Conservation (phyloP, 2,113 vertebrate species). For the Psettodes erumei region DNA sequence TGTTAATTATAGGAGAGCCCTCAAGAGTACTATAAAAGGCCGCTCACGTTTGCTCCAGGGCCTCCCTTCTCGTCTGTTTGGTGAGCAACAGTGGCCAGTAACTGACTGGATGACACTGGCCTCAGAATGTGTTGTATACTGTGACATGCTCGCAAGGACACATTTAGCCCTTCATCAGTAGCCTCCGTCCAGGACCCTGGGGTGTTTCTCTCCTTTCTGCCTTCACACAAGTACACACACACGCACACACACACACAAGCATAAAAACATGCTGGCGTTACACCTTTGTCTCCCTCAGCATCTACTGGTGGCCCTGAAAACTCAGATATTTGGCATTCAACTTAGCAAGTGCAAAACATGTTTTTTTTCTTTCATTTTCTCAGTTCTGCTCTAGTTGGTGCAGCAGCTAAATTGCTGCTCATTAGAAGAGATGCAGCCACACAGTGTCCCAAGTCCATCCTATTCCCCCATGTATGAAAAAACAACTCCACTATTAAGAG, state of each 20-base stretch:
- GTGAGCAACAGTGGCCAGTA: constrained; percentile 16
- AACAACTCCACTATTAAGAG: constrained; percentile 43
- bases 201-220: neutral
- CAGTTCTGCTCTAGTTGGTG: constrained; percentile 34
- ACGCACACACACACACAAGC: constrained; percentile 8
- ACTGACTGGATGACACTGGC: neutral
- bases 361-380: constrained; percentile 31
- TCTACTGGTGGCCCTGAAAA: constrained; percentile 7
- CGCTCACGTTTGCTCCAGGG: neutral
- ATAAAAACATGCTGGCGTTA: neutral
- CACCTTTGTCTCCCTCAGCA: constrained; percentile 11
- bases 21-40: neutral
- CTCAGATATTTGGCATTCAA: constrained; percentile 9
- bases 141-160: constrained; percentile 21
- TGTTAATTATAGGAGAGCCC: constrained; percentile 36
- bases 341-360: constrained; percentile 1
- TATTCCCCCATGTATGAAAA: constrained; percentile 33
- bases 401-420: constrained; percentile 49
- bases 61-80: constrained; percentile 5
- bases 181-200: neutral
- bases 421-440: constrained; percentile 53
- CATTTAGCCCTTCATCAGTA: neutral
- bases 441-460: constrained; percentile 33
- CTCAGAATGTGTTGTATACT: constrained; percentile 6
- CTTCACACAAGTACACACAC: neutral